Evolutionary conservation across 2,888 invertebrate species (phyloP).

Genomic region (Hydrotaea cyrtoneurina): DNA sequence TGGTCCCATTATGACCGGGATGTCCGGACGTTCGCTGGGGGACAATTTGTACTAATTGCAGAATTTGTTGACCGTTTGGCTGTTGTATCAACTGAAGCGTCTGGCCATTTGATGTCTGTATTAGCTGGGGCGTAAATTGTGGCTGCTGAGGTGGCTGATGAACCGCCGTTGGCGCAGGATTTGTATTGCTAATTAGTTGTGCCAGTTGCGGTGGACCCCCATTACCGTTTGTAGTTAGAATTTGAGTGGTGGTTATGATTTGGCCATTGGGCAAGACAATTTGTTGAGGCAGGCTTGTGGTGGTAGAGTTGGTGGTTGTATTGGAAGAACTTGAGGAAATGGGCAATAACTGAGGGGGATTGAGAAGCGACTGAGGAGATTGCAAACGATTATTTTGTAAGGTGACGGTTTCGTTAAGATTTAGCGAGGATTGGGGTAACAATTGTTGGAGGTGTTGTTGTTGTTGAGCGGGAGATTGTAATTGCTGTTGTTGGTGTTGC

Average conservation of each 20-base stretch:
- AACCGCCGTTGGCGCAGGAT: constrained; percentile 47
- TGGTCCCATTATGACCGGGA: constrained; percentile 64
- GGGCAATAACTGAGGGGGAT: constrained; percentile 56
- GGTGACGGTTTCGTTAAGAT: constrained; percentile 57
- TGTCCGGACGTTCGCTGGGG: constrained; percentile 71
- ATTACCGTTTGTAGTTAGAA: constrained; percentile 72
- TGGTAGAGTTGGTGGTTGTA: constrained; percentile 67
- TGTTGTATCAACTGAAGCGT: constrained; percentile 80
- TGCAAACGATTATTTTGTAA: constrained; percentile 57
- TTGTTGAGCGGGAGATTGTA: constrained; percentile 5
- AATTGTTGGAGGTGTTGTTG: constrained; percentile 59
- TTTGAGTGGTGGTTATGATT: constrained; percentile 79
- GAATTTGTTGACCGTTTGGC: constrained; percentile 78
- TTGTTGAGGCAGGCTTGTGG: constrained; percentile 76
- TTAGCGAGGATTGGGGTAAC: constrained; percentile 39
- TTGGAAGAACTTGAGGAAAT: constrained; percentile 53
- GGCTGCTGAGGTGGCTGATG: constrained; percentile 68
- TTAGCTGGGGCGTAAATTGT: constrained; percentile 74
- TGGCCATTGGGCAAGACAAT: constrained; percentile 80
- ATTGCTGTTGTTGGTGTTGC: not conserved
- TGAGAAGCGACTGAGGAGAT: constrained; percentile 49
- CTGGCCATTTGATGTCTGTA: constrained; percentile 78
- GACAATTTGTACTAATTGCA: constrained; percentile 76
- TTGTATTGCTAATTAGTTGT: constrained; percentile 76
- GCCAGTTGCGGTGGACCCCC: constrained; percentile 78